phyloP scores from a whole-genome alignment of 2,113 vertebrate species.

The Bungarus multicinctus region DNA sequence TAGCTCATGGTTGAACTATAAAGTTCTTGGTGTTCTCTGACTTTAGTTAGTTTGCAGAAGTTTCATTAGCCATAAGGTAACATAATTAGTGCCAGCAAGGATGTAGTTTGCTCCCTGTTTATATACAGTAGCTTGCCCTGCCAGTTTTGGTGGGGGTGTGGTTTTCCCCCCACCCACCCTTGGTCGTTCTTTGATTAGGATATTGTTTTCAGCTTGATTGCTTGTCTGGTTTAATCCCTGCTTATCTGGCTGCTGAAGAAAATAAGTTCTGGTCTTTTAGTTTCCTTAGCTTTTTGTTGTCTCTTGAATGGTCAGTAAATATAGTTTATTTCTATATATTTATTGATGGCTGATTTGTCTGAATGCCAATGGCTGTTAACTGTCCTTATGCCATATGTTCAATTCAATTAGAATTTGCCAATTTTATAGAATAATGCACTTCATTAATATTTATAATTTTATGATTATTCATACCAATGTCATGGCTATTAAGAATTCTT shows the following conservation, averaged over 20 bases:
- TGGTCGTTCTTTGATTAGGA: background rate
- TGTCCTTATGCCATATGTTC: background rate
- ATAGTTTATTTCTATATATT: background rate
- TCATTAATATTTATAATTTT: constrained; percentile 6
- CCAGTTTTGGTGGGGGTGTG: background rate
- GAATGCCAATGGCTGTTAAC: background rate
- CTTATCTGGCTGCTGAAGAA: background rate
- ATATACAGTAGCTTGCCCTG: background rate
- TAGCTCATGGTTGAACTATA: background rate
- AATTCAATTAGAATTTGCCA: background rate
- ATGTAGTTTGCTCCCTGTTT: background rate
- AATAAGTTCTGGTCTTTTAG: background rate
- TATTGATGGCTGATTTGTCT: background rate
- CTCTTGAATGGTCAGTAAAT: background rate
- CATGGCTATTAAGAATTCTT: background rate
- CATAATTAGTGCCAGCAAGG: background rate
- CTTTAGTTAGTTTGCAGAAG: background rate
- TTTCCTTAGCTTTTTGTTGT: background rate
- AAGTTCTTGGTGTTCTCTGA: background rate
- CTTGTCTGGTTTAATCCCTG: background rate
- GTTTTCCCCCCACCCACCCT: background rate
- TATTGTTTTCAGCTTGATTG: background rate
- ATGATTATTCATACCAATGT: background rate
- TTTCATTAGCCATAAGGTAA: background rate
- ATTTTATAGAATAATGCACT: background rate